Evolutionary conservation across 2,888 invertebrate species (phyloP).

Genomic region (Neoscelio sp.): DNA sequence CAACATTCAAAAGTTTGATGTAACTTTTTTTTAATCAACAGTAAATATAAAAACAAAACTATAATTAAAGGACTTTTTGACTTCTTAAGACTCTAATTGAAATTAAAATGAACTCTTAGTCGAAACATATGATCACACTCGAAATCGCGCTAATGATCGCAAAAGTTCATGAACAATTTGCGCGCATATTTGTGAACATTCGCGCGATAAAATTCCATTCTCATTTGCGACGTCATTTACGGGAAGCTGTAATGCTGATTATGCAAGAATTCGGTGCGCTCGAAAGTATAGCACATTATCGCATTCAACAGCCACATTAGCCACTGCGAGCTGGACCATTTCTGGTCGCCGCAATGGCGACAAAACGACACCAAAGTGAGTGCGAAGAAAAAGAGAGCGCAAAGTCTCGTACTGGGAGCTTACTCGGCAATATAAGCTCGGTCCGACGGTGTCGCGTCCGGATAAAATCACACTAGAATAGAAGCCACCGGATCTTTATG

Average conservation of each 20-base stretch:
- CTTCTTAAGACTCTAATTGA: too few relatives aligned
- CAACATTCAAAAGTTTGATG: too few relatives aligned
- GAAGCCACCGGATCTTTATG: slow-evolving; percentile 46
- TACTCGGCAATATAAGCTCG: slow-evolving; percentile 69
- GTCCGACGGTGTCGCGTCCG: slow-evolving; percentile 38
- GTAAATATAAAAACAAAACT: too few relatives aligned
- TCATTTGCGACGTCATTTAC: slow-evolving; percentile 59
- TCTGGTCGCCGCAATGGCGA: slow-evolving; percentile 62
- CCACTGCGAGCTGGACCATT: slow-evolving; percentile 48
- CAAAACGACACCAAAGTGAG: slow-evolving; percentile 62
- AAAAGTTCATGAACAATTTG: slow-evolving; percentile 49
- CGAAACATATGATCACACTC: not conserved
- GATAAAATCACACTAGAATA: slow-evolving; percentile 66
- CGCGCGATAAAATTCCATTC: slow-evolving; percentile 45
- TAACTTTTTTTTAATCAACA: too few relatives aligned
- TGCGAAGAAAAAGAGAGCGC: slow-evolving; percentile 47
- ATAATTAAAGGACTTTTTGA: too few relatives aligned
- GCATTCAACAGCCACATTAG: slow-evolving; percentile 65
- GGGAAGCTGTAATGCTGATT: slow-evolving; percentile 53
- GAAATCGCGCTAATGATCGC: slow-evolving; percentile 11
- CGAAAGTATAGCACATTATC: slow-evolving; percentile 63
- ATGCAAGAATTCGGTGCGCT: slow-evolving; percentile 54
- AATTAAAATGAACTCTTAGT: too few relatives aligned
- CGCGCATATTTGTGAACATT: slow-evolving; percentile 26
- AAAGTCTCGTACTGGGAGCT: slow-evolving; percentile 65